Conservation (phyloP, 2,888 invertebrate genomes). For the Epirrhoe alternata region DNA sequence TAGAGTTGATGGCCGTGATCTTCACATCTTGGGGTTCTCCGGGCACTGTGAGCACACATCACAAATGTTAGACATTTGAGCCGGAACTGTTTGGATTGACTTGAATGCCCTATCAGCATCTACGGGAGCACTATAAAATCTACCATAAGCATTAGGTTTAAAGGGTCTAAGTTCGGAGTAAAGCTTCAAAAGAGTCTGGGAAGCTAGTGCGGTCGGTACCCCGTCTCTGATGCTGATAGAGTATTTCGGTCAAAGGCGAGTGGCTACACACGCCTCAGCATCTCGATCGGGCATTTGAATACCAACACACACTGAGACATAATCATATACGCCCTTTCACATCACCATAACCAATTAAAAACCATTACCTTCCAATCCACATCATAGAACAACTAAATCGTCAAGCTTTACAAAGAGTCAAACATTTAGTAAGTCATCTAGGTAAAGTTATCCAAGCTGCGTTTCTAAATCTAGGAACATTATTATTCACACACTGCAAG, state of each 20-base stretch:
- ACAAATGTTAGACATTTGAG: slow-evolving; percentile 55
- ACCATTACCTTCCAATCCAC: slow-evolving; percentile 84
- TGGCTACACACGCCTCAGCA: slow-evolving; percentile 75
- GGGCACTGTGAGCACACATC: slow-evolving; percentile 91
- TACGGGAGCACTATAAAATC: slow-evolving; percentile 78
- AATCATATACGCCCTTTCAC: slow-evolving; percentile 80
- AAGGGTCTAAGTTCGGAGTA: slow-evolving; percentile 63
- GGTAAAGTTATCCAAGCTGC: slow-evolving; percentile 75
- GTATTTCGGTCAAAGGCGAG: slow-evolving; percentile 74
- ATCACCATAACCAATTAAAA: slow-evolving; percentile 83
- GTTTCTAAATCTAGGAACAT: slow-evolving; percentile 67
- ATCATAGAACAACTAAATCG: slow-evolving; percentile 81
- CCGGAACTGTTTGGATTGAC: slow-evolving; percentile 58
- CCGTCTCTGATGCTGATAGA: slow-evolving; percentile 82
- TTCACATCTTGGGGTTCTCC: slow-evolving; percentile 98
- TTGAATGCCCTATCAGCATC: slow-evolving; percentile 85
- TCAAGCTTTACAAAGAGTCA: slow-evolving; percentile 81
- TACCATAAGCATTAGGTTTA: slow-evolving; percentile 70
- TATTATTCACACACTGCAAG: slow-evolving; percentile 79
- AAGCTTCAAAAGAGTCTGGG: slow-evolving; percentile 58
- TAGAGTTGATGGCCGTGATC: slow-evolving; percentile 95
- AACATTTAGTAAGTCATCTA: slow-evolving; percentile 78
- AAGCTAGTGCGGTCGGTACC: slow-evolving; percentile 76
- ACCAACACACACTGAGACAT: slow-evolving; percentile 87
- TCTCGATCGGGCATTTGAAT: slow-evolving; percentile 89